Conservation (phyloP, 2,797 vertebrate species). For the Catostomus latipinnis region DNA sequence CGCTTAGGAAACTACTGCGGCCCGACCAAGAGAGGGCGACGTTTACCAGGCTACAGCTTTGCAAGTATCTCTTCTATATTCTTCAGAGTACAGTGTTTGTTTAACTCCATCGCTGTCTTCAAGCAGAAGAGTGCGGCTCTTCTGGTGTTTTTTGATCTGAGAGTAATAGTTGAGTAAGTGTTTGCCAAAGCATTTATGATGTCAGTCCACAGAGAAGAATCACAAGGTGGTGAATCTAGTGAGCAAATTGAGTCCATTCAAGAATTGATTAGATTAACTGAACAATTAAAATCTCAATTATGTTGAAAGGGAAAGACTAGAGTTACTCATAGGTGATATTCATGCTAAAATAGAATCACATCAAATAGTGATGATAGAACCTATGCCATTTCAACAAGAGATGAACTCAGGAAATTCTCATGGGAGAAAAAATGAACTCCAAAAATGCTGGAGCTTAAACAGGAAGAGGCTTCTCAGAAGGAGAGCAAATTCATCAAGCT, state of each 20-base stretch:
- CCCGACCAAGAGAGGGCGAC: not conserved
- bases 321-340: conserved; percentile 26
- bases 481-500: too few species aligned
- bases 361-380: not conserved
- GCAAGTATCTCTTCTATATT: not conserved
- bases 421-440: conserved; percentile 48
- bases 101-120: not conserved
- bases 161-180: too few species aligned
- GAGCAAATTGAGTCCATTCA: not conserved
- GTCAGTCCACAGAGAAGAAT: conserved; percentile 14
- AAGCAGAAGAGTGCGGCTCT: not conserved
- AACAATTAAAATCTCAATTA: conserved; percentile 2
- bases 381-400: too few species aligned
- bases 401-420: conserved; percentile 38
- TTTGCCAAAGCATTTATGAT: not conserved
- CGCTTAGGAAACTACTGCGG: not conserved
- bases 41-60: not conserved
- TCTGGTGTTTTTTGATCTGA: not conserved
- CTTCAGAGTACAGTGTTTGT: not conserved
- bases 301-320: conserved; percentile 13
- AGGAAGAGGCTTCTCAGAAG: conserved; percentile 32
- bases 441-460: conserved; percentile 51
- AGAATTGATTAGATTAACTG: not conserved
- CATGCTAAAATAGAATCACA: conserved; percentile 29
- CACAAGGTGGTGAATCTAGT: too few species aligned